These are phyloP conservation scores for Tethya wilhelma DNA, from an alignment of 37 sponge, comb jelly and placozoan species.

Conservation along the genomic window DNA sequence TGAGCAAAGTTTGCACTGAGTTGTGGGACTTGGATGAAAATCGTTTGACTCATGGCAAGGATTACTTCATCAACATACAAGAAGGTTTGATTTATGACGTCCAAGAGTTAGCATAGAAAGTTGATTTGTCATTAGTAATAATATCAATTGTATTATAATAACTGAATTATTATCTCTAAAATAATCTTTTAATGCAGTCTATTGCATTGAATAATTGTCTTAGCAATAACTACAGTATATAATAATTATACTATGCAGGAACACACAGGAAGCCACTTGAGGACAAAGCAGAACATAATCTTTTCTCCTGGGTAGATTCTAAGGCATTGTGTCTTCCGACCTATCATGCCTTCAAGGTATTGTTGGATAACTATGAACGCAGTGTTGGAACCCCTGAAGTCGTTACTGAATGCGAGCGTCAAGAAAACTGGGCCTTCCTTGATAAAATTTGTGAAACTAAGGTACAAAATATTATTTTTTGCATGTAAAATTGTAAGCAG, in stretches of 20 bases:
- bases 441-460: constrained; percentile 61
- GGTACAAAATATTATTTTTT: too few species aligned
- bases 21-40: constrained; percentile 76
- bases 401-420: constrained; percentile 66
- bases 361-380: constrained; percentile 85
- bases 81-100: constrained; percentile 40
- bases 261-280: constrained; percentile 43
- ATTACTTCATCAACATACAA: constrained; percentile 71
- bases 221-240: too few species aligned
- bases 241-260: too few species aligned
- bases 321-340: constrained; percentile 57
- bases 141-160: neutral
- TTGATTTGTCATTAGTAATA: neutral
- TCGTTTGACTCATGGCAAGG: constrained; percentile 52
- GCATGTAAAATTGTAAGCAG: too few species aligned
- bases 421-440: constrained; percentile 79
- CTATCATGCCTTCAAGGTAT: constrained; percentile 67
- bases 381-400: constrained; percentile 52
- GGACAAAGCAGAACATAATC: constrained; percentile 63
- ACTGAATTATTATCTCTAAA: neutral
- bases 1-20: constrained; percentile 46
- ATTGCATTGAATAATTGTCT: too few species aligned
- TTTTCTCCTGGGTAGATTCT: constrained; percentile 62
- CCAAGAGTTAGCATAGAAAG: neutral
- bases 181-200: constrained; percentile 5